Evolutionary conservation across 2,113 vertebrate species (phyloP), one percentile per base, ranked within the genome.

Genomic region (Odocoileus hemionus): DNA sequence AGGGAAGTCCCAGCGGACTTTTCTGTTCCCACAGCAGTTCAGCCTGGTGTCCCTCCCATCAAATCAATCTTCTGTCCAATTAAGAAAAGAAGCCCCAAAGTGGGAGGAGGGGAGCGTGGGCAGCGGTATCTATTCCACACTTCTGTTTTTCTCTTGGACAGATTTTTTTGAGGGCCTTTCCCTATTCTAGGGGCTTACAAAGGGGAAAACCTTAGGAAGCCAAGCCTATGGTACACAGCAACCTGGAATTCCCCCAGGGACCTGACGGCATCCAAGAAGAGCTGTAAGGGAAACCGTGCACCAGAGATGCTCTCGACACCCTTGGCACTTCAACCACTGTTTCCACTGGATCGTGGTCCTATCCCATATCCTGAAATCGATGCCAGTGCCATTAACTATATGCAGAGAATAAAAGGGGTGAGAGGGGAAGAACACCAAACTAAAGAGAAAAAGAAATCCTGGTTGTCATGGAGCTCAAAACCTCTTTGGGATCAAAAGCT

Each of bases 321-420:
- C 91, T 97, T 96, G 95, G 96, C 95, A 83, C 47, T 2, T 7
- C 30, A 30, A 84, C 8, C 23, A 39, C 74, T 30, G 91, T 98
- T 95, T 96, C 91, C 95, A 93, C 60, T 57, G 52, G 94, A 86
- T 47, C 47, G 0, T 28, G 39, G 74, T 55, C 94, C 95, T 88
- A 76, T 78, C 85, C 84, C 57, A 19, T 70, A 91, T 47, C 92
- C 89, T 33, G 52, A 93, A 55, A 86, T 78, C 21, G 78, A 80
- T 61, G 50, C 50, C 85, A 70, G n/a, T 0, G n/a, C 96, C 67
- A 21, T 11, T 16, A 82, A 78, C 45, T 64, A 30, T 10, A 26
- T 19, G 60, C 28, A 61, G 30, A 79, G n/a, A 96, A 17, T 54
- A 64, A 39, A 91, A 83, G 16, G 64, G 58, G 28, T 45, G 76